Evolutionary conservation across 1,140 invertebrate species (phyloP).

Genomic region (Zaprionus kolodkinae): DNA sequence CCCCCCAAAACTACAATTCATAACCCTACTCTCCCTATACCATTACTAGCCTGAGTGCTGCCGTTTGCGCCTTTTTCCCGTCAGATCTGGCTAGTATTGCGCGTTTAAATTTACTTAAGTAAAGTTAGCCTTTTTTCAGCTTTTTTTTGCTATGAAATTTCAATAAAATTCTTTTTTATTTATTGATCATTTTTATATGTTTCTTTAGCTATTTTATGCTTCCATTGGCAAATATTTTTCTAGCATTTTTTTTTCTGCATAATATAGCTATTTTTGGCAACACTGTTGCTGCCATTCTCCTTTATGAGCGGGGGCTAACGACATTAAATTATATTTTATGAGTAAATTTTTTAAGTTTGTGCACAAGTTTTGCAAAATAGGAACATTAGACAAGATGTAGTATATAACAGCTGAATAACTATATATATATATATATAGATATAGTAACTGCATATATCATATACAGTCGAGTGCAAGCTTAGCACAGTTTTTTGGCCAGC

Average conservation of each 20-base stretch:
- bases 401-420: slow-evolving; percentile 1
- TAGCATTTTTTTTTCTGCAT: no score
- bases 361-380: slow-evolving; percentile 73
- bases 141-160: no score
- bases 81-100: no score
- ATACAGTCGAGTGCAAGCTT: slow-evolving; percentile 45
- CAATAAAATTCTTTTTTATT: no score
- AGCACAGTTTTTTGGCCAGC: slow-evolving; percentile 61
- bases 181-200: no score
- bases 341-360: slow-evolving; percentile 75
- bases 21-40: background rate
- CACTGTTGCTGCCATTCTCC: background rate
- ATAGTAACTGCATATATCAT: background rate
- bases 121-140: no score
- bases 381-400: slow-evolving; percentile 58
- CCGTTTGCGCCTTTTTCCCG: no score
- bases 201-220: no score
- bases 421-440: slow-evolving; percentile 14
- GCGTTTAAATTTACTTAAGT: no score
- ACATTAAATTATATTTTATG: slow-evolving; percentile 81
- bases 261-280: no score
- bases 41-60: background rate
- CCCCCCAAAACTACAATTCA: background rate
- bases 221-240: no score
- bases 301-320: slow-evolving; percentile 15